phyloP scores from a whole-genome alignment of 2,888 invertebrate genomes.

The Drosophila barbarae region DNA sequence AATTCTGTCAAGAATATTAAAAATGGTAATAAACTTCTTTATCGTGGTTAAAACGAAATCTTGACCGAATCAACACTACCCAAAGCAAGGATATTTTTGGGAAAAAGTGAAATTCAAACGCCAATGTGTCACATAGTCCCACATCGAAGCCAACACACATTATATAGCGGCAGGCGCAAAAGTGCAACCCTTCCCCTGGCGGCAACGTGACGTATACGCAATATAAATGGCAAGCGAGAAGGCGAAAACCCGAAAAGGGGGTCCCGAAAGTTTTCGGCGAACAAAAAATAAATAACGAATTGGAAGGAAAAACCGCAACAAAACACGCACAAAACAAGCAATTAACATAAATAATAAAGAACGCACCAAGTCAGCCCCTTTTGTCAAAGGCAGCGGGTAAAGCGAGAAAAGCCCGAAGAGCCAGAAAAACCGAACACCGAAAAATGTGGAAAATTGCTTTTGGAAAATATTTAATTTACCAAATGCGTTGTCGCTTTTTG shows the following conservation, averaged over 20 bases:
- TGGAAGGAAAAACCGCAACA: constrained; percentile 34
- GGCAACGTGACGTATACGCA: constrained; percentile 66
- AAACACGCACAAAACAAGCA: constrained; percentile 62
- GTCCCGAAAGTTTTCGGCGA: constrained; percentile 17
- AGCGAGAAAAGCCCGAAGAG: constrained; percentile 6
- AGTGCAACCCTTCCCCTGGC: constrained; percentile 60
- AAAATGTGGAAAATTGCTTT: constrained; percentile 35
- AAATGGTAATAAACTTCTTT: too few relatives aligned
- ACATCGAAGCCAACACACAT: constrained; percentile 12
- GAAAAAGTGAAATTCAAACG: constrained; percentile 34
- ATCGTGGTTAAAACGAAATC: too few relatives aligned
- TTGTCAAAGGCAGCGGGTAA: constrained; percentile 13
- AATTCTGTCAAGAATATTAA: too few relatives aligned
- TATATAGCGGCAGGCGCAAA: constrained; percentile 9
- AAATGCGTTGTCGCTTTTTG: constrained; percentile 44
- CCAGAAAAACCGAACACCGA: constrained; percentile 28
- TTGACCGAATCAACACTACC: not conserved
- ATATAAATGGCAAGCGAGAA: constrained; percentile 48
- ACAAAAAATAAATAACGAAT: constrained; percentile 24
- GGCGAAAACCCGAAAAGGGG: not conserved
- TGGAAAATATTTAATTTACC: constrained; percentile 48
- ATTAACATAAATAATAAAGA: constrained; percentile 68
- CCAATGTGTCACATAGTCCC: constrained; percentile 53
- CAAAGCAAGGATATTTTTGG: not conserved
- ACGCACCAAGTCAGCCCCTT: constrained; percentile 27